Evolutionary conservation across 2,113 vertebrate genomes (phyloP).

Genomic region (Gymnarchus niloticus): DNA sequence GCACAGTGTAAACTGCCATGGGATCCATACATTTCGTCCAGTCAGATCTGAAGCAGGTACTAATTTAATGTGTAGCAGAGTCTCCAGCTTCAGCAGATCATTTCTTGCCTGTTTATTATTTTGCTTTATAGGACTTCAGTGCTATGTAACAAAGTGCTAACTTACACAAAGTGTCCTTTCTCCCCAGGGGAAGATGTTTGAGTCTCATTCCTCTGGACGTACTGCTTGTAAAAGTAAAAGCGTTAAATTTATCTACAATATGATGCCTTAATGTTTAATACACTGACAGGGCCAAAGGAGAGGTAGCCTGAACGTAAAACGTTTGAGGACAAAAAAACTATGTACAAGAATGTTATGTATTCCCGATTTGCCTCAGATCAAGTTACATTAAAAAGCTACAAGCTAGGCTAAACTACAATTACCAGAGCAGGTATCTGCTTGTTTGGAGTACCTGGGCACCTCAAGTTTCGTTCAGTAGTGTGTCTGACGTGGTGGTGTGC

Average conservation of each 20-base stretch:
- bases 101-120: too few species aligned
- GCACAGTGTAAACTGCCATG: not conserved
- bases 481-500: not conserved
- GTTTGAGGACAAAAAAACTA: not conserved
- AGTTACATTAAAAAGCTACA: slow-evolving; percentile 22
- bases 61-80: too few species aligned
- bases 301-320: not conserved
- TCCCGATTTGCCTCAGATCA: slow-evolving; percentile 19
- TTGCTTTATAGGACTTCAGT: not conserved
- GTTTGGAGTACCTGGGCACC: slow-evolving; percentile 23
- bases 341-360: not conserved
- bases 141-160: slow-evolving; percentile 4
- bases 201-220: too few species aligned
- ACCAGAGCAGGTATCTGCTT: slow-evolving; percentile 35
- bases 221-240: not conserved
- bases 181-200: not conserved
- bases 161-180: not conserved
- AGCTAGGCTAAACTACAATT: slow-evolving; percentile 33
- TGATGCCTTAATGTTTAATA: not conserved
- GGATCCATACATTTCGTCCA: not conserved
- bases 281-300: not conserved
- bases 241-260: not conserved
- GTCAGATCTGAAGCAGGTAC: too few species aligned
- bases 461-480: not conserved
- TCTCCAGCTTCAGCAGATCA: too few species aligned